phyloP scores from a whole-genome alignment of 2,888 invertebrate species.

The Ctenicera cuprea region DNA sequence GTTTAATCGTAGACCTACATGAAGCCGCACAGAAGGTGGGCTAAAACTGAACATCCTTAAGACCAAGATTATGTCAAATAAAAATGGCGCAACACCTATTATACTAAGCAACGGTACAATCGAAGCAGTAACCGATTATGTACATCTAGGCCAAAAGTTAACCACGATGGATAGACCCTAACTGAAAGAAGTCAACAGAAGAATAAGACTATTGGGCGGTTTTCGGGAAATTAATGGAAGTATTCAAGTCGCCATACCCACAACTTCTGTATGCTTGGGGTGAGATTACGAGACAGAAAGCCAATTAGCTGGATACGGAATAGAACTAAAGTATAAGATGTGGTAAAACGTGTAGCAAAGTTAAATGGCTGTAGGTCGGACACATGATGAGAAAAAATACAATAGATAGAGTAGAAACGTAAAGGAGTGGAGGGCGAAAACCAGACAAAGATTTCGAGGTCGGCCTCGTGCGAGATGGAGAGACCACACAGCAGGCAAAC shows the following conservation, averaged over 20 bases:
- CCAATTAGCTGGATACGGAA: background rate
- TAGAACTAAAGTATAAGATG: conserved; percentile 7
- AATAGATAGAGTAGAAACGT: conserved; percentile 11
- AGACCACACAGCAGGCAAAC: background rate
- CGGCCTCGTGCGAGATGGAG: too few species aligned
- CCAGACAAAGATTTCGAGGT: too few species aligned
- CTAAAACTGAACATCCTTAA: background rate
- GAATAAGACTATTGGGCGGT: conserved; percentile 13
- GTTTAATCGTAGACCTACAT: background rate
- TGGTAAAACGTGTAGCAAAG: background rate
- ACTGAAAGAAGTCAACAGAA: conserved; percentile 7
- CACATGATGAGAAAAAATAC: conserved; percentile 6
- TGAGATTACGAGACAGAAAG: background rate
- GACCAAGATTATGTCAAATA: too few species aligned
- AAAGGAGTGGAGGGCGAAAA: conserved; percentile 1
- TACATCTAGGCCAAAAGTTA: conserved; percentile 11
- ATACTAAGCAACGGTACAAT: background rate
- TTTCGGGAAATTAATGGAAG: conserved; percentile 2
- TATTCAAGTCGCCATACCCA: conserved; percentile 7
- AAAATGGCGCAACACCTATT: conserved; percentile 9
- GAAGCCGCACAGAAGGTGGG: background rate
- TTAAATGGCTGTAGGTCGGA: background rate
- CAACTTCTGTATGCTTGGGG: conserved; percentile 11
- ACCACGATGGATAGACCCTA: background rate
- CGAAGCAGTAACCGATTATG: conserved; percentile 6